phyloP scores from a whole-genome alignment of 1,140 invertebrate genomes.

The Nomia melanderi region DNA sequence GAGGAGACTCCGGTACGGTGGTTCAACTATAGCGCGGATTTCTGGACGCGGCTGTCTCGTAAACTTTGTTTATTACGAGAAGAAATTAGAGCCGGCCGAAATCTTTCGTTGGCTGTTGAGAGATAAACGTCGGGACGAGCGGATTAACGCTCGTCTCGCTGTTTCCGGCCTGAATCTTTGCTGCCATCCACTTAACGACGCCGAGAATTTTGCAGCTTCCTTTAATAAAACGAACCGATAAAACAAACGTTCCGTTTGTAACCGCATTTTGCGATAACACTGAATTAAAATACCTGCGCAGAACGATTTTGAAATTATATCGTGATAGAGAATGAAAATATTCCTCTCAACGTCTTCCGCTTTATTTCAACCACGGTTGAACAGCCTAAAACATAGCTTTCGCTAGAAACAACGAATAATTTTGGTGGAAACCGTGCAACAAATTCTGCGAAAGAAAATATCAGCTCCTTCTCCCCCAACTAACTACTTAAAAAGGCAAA shows the following conservation, averaged over 20 bases:
- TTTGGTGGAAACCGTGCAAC: not conserved
- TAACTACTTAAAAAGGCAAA: constrained; percentile 1
- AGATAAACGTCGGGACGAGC: not conserved
- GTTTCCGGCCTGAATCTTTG: too few relatives aligned
- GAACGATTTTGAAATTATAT: too few relatives aligned
- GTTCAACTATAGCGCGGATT: constrained; percentile 15
- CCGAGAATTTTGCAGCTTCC: too few relatives aligned
- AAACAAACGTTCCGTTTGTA: too few relatives aligned
- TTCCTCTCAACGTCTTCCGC: too few relatives aligned
- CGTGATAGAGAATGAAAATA: too few relatives aligned
- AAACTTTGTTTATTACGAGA: constrained; percentile 20
- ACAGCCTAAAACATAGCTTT: too few relatives aligned
- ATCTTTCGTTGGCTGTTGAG: constrained; percentile 1
- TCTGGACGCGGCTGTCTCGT: constrained; percentile 16
- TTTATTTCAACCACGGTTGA: too few relatives aligned
- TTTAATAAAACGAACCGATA: too few relatives aligned
- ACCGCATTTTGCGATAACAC: too few relatives aligned
- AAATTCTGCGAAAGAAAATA: constrained; percentile 10
- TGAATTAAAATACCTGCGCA: too few relatives aligned
- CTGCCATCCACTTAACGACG: not conserved
- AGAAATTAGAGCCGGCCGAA: not conserved
- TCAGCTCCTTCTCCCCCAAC: not conserved
- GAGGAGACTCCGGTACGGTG: not conserved
- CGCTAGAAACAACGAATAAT: not conserved
- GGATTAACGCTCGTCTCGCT: not conserved